Conservation (phyloP, 2,888 invertebrate genomes). For the Eupeodes latifasciatus region DNA sequence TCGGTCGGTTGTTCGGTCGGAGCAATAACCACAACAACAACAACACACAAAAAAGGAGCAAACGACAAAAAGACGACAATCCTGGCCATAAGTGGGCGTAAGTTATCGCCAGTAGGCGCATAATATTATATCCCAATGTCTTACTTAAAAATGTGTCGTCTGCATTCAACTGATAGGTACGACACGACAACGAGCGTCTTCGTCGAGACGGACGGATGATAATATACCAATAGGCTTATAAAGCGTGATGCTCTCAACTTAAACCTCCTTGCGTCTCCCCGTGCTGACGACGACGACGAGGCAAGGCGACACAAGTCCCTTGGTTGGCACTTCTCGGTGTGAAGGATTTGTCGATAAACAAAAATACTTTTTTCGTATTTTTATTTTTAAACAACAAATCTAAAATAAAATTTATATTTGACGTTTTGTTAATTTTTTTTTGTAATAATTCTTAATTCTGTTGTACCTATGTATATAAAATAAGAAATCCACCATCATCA, state of each 20-base stretch:
- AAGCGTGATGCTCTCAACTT: neutral
- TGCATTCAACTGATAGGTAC: conserved; percentile 25
- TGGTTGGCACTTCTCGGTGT: neutral
- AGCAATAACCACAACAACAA: neutral
- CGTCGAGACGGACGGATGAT: neutral
- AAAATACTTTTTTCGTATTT: conserved; percentile 2
- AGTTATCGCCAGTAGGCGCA: conserved; percentile 75
- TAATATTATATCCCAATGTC: conserved; percentile 75
- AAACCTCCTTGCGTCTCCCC: neutral
- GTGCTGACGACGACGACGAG: too few relatives aligned
- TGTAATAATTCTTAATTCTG: neutral
- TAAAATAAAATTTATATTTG: neutral
- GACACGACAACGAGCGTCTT: neutral
- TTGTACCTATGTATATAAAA: too few relatives aligned
- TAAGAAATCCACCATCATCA: neutral
- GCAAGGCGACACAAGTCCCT: neutral
- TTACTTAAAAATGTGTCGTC: conserved; percentile 74
- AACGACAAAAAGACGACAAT: conserved; percentile 53
- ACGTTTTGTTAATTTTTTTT: neutral
- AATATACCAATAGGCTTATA: neutral
- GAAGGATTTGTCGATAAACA: conserved; percentile 31
- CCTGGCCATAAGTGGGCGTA: conserved; percentile 68
- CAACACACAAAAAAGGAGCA: conserved; percentile 13
- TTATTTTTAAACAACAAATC: conserved; percentile 15
- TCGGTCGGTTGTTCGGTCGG: too few relatives aligned